Base-by-base conservation (phyloP, 2,888 invertebrate species). In the Malacosoma neustria region DNA sequence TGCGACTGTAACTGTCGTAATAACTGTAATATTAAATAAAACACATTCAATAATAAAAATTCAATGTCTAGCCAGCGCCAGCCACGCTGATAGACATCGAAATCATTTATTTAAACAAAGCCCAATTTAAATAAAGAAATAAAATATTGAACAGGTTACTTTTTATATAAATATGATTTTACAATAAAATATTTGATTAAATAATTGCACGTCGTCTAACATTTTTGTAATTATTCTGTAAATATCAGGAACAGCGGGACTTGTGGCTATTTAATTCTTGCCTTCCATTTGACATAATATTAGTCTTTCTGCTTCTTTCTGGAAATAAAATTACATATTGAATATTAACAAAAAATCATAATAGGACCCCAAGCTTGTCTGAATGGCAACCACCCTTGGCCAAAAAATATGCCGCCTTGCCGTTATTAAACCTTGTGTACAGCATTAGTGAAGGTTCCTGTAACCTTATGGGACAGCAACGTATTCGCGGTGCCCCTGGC, bases 291-390 rank as follows among this genome's bases (percentile, higher is more conserved):
- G 72, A 41, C 79, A 80, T 2, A 68, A 55, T 4, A 75, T 50
- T 14, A 77, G 49, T 34, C 66, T 72, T 41, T 75, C 73, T 1
- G 66, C 77, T 57, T 79, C 79, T n/a, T 49, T 61, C 79, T 80
- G 67, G 33, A 71, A 72, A 38, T 38, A 41, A 45, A 36, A 36
- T 33, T 30, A 35, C 14, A 39, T n/a, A n/a, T n/a, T n/a, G n/a
- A n/a, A n/a, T n/a, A n/a, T n/a, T n/a, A n/a, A n/a, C n/a, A n/a
- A n/a, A n/a, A n/a, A n/a, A n/a, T n/a, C n/a, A n/a, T n/a, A n/a
- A n/a, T n/a, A n/a, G n/a, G n/a, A n/a, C n/a, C n/a, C n/a, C n/a
- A n/a, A n/a, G n/a, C n/a, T n/a, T n/a, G n/a, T n/a, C n/a, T n/a
- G n/a, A n/a, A n/a, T n/a, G n/a, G n/a, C n/a, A n/a, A n/a, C n/a